Evolutionary conservation across 2,797 vertebrate species (phyloP).

Genomic region (Euphonia xanthogaster): DNA sequence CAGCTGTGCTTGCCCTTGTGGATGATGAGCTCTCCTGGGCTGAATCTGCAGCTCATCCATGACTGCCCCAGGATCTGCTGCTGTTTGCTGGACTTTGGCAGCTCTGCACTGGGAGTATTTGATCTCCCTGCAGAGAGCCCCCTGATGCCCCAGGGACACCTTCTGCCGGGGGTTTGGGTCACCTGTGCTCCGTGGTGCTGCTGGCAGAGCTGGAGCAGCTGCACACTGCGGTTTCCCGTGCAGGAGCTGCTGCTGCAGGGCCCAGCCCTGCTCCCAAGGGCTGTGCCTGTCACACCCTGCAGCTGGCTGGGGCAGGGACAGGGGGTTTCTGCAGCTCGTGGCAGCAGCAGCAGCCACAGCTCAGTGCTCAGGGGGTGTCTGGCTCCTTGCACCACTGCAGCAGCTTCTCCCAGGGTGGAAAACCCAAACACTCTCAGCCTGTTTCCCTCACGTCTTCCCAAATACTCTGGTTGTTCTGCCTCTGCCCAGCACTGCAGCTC

Average conservation of each 20-base stretch:
- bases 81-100: background rate
- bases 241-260: background rate
- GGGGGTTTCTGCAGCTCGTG: background rate
- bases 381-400: background rate
- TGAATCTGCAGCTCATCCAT: background rate
- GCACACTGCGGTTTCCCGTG: background rate
- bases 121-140: background rate
- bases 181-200: background rate
- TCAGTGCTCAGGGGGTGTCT: fast-evolving
- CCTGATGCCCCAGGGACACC: background rate
- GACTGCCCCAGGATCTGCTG: background rate
- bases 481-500: no score
- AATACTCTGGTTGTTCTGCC: fast-evolving
- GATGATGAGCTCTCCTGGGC: background rate
- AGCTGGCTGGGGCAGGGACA: background rate
- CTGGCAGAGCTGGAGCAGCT: background rate
- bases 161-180: background rate
- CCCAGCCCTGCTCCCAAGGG: fast-evolving
- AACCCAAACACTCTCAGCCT: background rate
- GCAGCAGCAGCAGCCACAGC: background rate
- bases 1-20: background rate
- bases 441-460: background rate
- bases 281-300: background rate
- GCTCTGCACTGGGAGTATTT: background rate
- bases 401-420: background rate